Base-by-base conservation (phyloP, 2,888 invertebrate genomes). In the Drosophila eohydei region DNA sequence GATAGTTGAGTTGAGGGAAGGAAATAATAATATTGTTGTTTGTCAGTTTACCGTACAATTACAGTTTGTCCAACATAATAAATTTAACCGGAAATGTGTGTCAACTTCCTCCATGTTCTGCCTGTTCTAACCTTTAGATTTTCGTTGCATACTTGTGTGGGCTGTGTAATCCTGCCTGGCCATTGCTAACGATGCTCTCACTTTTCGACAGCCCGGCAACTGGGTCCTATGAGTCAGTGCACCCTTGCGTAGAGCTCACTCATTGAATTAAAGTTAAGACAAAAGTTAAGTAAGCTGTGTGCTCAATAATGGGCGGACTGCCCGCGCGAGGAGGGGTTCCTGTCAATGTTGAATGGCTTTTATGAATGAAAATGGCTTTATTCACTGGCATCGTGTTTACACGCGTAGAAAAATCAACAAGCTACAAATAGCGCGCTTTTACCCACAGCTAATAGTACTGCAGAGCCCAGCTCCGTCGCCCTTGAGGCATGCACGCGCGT, bases 361-460 rank as follows among this genome's bases (percentile, higher is more conserved):
- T 44, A 77, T 85, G 86, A 85, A 84, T 88, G 85, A 80, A 85
- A 80, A 71, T 82, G 80, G 64, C 64, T 66, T 72, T 70, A 71
- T 67, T 61, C 63, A 56, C 70, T 78, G 61, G 70, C 67, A 61
- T 51, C 57, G 68, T 78, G 82, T 76, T 84, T 79, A 80, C 83
- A 82, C 80, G 72, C 81, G 71, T 73, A 73, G 81, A 65, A 84
- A 88, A 88, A 76, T 83, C 88, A 84, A 88, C 84, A 88, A 86
- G 86, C 84, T 62, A 71, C 74, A 74, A 88, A 80, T 67, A 69
- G 67, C 58, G 44, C 62, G 61, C 52, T 38, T 34, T 76, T 76
- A 57, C 38, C 41, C 36, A 11, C 2, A 16, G 7, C 21, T 36
- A 34, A 36, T 4, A 40, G 14, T 28, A 8, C 38, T 26, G 16